These are phyloP conservation scores for Stichopus chloronotus DNA, from an alignment of 35 echinoderm and acorn worm genomes.

Conservation along the genomic window DNA sequence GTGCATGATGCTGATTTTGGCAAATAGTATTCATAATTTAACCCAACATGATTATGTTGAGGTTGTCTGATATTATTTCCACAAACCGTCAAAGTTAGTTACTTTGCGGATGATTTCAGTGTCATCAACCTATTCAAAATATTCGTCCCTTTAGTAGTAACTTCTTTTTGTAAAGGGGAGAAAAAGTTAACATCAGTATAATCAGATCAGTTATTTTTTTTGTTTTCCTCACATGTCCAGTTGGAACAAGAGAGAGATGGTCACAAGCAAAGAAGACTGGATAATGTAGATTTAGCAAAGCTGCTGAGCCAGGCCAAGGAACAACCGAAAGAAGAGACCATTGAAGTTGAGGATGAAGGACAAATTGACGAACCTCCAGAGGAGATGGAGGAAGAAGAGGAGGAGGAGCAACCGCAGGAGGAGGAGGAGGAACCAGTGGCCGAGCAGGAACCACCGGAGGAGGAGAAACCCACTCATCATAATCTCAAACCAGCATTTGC, in stretches of 20 bases:
- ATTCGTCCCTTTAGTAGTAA: no score
- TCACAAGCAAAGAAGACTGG: conserved; percentile 75
- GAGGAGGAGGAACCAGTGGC: conserved; percentile 15
- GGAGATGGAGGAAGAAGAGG: conserved; percentile 13
- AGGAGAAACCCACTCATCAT: conserved; percentile 14
- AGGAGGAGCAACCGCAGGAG: conserved; percentile 5
- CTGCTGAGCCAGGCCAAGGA: conserved; percentile 55
- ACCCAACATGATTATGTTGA: no score
- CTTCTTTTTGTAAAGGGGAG: no score
- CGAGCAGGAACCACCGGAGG: background rate
- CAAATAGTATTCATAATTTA: no score
- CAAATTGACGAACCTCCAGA: conserved; percentile 6
- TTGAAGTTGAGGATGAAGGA: conserved; percentile 30
- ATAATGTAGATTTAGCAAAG: conserved; percentile 56
- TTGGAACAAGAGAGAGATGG: conserved; percentile 85
- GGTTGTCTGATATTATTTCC: no score
- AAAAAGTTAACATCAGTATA: background rate
- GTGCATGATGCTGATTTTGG: no score
- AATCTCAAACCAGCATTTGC: conserved; percentile 55
- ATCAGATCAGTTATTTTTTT: background rate
- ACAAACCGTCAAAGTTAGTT: no score
- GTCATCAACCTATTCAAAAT: no score
- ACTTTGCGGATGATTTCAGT: no score
- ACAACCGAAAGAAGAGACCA: conserved; percentile 69
- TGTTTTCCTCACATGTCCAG: conserved; percentile 13